These are phyloP conservation scores for Sycophila sp. DNA, from an alignment of 1,140 invertebrate species.

Conservation along the genomic window DNA sequence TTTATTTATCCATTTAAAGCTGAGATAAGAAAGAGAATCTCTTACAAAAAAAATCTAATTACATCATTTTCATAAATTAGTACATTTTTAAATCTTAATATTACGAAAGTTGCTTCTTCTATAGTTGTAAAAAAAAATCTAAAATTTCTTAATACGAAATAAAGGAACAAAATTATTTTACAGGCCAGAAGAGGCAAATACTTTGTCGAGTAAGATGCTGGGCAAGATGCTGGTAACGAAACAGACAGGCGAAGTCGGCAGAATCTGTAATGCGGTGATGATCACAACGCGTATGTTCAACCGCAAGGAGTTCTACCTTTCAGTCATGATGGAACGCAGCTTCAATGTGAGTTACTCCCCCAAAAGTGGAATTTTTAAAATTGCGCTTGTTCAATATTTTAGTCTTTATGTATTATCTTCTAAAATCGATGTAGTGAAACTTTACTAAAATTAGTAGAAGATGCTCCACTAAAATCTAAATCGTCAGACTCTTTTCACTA, in stretches of 20 bases:
- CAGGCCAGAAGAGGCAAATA: conserved; percentile 82
- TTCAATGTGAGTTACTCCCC: conserved; percentile 72
- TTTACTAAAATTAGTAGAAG: too few species aligned
- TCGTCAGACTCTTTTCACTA: too few species aligned
- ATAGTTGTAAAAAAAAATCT: too few species aligned
- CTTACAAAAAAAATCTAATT: neutral
- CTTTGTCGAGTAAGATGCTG: conserved; percentile 89
- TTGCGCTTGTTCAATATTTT: too few species aligned
- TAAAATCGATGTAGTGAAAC: too few species aligned
- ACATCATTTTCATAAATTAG: too few species aligned
- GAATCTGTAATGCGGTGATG: conserved; percentile 95
- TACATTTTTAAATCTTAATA: too few species aligned
- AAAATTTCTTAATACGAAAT: too few species aligned
- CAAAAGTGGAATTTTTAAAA: too few species aligned
- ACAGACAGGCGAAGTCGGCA: conserved; percentile 92
- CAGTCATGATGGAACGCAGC: conserved; percentile 95
- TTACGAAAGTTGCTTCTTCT: too few species aligned
- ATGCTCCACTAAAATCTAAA: too few species aligned
- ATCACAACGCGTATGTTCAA: conserved; percentile 94
- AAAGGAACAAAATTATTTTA: neutral
- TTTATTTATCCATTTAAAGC: neutral
- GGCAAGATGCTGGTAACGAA: conserved; percentile 92
- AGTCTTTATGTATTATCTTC: too few species aligned
- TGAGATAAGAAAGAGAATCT: neutral
- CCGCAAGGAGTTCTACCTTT: conserved; percentile 94